A percentile compares a stretch with the other conserved stretches of the same genome.
phyloP scores from a whole-genome alignment of 2,888 invertebrate genomes.

The Megalurothrips usitatus region DNA sequence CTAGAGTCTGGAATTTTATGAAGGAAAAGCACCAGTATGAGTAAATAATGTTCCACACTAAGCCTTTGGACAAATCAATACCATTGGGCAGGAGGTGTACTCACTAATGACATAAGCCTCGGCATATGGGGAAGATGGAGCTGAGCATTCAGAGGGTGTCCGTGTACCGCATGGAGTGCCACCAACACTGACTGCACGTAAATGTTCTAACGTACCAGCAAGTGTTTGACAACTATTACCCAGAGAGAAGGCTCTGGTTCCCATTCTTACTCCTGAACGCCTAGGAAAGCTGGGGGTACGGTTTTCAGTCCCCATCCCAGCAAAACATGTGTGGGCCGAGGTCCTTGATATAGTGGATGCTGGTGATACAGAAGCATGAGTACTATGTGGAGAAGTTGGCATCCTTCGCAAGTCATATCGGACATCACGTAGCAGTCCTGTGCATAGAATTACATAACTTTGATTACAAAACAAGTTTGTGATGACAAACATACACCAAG shows the following conservation, averaged over 20 bases:
- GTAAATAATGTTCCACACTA: not conserved
- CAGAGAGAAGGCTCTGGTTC: constrained; percentile 61
- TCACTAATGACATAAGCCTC: constrained; percentile 56
- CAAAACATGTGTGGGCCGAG: constrained; percentile 31
- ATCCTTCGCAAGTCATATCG: constrained; percentile 11
- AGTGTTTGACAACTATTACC: constrained; percentile 37
- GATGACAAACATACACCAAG: too few relatives aligned
- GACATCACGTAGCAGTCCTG: constrained; percentile 32
- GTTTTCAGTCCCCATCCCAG: constrained; percentile 39
- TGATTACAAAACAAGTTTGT: constrained; percentile 39
- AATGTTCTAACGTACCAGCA: constrained; percentile 34
- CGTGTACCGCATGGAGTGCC: constrained; percentile 31
- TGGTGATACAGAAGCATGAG: constrained; percentile 42
- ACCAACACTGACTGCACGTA: not conserved
- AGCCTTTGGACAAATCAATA: too few relatives aligned
- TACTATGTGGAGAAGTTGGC: not conserved
- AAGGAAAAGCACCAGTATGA: not conserved
- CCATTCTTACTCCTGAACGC: constrained; percentile 69
- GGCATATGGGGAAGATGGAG: constrained; percentile 46
- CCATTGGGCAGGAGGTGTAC: constrained; percentile 37
- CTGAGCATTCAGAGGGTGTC: constrained; percentile 44
- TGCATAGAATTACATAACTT: constrained; percentile 43
- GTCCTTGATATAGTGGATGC: constrained; percentile 40
- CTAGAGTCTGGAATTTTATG: constrained; percentile 48
- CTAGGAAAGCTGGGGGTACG: constrained; percentile 40